Evolutionary conservation across 2,888 invertebrate genomes (phyloP).

Genomic region (Calliscelio sp.): DNA sequence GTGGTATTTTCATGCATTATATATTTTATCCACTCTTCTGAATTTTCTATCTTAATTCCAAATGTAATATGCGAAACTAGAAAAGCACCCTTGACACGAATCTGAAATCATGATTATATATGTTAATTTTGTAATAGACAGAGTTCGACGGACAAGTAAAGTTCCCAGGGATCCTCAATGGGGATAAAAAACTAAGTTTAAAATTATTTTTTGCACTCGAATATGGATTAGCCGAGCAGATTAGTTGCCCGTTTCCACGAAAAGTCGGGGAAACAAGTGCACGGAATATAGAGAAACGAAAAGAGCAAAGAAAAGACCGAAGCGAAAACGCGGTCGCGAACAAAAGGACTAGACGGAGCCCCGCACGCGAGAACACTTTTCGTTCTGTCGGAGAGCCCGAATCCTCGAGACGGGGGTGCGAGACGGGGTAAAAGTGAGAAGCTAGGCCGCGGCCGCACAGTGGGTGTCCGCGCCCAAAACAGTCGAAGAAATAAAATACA

Average conservation of each 20-base stretch:
- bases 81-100: constrained; percentile 23
- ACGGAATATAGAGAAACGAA: constrained; percentile 62
- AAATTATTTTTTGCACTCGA: constrained; percentile 52
- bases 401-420: constrained; percentile 43
- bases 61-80: not conserved
- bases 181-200: constrained; percentile 28
- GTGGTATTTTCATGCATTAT: too few relatives aligned
- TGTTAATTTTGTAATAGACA: constrained; percentile 34
- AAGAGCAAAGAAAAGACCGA: constrained; percentile 48
- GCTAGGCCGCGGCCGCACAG: constrained; percentile 21
- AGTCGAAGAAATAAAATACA: not conserved
- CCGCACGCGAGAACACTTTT: constrained; percentile 60
- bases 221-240: constrained; percentile 55
- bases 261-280: constrained; percentile 61
- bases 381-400: constrained; percentile 33
- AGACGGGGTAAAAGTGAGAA: constrained; percentile 41
- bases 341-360: constrained; percentile 49
- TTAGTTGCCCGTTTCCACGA: constrained; percentile 63
- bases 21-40: not conserved
- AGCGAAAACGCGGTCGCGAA: constrained; percentile 49
- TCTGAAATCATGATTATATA: constrained; percentile 32
- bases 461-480: constrained; percentile 30
- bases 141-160: constrained; percentile 31
- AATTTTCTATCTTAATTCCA: not conserved
- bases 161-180: constrained; percentile 33